A percentile compares a stretch with the other conserved stretches of the same genome.
Evolutionary conservation across 1,140 invertebrate species (phyloP).

Genomic region (Nasonia giraulti): DNA sequence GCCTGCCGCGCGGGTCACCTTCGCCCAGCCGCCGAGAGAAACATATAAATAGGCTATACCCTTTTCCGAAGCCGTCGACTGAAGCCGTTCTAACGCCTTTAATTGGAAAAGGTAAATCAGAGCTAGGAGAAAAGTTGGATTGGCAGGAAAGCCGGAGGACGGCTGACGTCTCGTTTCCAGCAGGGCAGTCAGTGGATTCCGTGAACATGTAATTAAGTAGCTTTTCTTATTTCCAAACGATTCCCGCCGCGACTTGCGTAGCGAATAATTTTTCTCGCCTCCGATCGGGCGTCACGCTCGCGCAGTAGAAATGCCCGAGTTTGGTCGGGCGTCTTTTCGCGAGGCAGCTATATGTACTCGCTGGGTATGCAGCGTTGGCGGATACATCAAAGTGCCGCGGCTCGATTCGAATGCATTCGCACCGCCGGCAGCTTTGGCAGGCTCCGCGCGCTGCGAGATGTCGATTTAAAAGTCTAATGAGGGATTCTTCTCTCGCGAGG

Average conservation of each 20-base stretch:
- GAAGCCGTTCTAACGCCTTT: neutral
- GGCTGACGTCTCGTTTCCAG: constrained; percentile 5
- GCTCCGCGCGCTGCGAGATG: constrained; percentile 12
- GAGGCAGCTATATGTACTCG: neutral
- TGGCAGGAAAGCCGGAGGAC: neutral
- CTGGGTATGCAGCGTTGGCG: too few relatives aligned
- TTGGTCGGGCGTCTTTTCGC: neutral
- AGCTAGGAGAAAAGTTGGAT: constrained; percentile 26
- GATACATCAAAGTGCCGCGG: too few relatives aligned
- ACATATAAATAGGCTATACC: constrained; percentile 7
- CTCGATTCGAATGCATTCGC: neutral
- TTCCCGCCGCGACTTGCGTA: neutral
- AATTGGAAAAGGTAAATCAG: constrained; percentile 49
- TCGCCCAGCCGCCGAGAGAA: too few relatives aligned
- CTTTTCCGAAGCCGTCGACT: neutral
- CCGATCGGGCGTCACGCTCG: too few relatives aligned
- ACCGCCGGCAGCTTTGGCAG: too few relatives aligned
- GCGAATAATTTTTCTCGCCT: neutral
- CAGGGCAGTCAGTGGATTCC: neutral
- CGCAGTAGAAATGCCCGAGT: neutral
- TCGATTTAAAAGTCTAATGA: constrained; percentile 64
- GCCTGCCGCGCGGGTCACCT: too few relatives aligned
- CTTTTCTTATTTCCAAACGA: neutral
- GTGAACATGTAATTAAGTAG: constrained; percentile 43
- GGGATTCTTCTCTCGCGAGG: constrained; percentile 18